Conservation (phyloP, 2,113 vertebrate species). For the Mesitornis unicolor region DNA sequence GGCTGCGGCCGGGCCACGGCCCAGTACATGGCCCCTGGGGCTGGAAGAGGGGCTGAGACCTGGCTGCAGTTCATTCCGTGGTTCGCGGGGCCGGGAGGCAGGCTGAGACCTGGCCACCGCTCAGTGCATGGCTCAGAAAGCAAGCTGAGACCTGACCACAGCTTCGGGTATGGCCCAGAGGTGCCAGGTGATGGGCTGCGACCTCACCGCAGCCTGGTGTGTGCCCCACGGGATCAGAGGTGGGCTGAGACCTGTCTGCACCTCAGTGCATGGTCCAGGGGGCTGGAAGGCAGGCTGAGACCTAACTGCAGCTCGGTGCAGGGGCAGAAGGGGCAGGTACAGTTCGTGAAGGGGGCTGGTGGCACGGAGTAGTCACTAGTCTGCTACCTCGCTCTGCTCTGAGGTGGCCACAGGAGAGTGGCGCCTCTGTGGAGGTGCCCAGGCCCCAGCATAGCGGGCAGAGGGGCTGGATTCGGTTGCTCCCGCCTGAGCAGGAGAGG, state of each 20-base stretch:
- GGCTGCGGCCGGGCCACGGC: no score
- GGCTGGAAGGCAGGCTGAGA: background rate
- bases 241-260: background rate
- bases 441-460: rapidly evolving
- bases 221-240: rapidly evolving
- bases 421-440: background rate
- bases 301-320: background rate
- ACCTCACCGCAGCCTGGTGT: background rate
- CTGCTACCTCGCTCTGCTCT: rapidly evolving
- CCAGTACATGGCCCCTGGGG: background rate
- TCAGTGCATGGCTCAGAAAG: background rate
- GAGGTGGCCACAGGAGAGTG: rapidly evolving
- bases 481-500: rapidly evolving
- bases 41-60: background rate
- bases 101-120: background rate
- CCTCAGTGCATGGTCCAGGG: rapidly evolving
- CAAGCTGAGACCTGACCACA: background rate
- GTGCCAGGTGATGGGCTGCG: background rate
- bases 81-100: background rate
- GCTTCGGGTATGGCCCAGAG: background rate
- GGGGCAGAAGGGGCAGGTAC: no score
- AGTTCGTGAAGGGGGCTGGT: background rate
- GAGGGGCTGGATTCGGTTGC: rapidly evolving
- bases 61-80: background rate
- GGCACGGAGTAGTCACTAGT: rapidly evolving